A percentile compares a stretch with the other conserved stretches of the same genome.
Conservation (phyloP, 2,888 invertebrate genomes). For the Allygus modestus region DNA sequence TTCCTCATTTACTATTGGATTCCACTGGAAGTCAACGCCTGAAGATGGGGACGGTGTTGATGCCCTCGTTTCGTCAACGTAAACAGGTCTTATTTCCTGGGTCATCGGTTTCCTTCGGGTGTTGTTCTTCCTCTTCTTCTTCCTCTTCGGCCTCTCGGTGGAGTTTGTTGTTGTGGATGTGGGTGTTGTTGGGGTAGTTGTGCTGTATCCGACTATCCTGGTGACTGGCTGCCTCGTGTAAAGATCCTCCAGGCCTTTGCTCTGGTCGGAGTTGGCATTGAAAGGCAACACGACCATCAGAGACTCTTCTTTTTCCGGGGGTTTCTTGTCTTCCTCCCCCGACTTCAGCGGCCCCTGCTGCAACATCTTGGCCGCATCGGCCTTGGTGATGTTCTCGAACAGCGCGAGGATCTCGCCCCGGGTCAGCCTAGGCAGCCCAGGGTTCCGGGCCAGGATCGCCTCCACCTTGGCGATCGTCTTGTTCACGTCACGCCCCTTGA, state of each 20-base stretch:
- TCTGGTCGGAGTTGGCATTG: conserved; percentile 77
- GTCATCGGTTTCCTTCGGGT: conserved; percentile 60
- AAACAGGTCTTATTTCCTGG: conserved; percentile 67
- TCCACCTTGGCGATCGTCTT: conserved; percentile 84
- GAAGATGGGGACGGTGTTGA: conserved; percentile 46
- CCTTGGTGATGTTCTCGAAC: conserved; percentile 80
- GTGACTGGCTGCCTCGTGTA: conserved; percentile 82
- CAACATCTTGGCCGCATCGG: conserved; percentile 59
- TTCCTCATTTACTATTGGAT: conserved; percentile 39
- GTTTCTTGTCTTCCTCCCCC: conserved; percentile 70
- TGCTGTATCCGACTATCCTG: conserved; percentile 60
- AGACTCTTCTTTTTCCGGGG: conserved; percentile 76
- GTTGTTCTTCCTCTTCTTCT: conserved; percentile 66
- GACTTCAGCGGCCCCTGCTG: conserved; percentile 49
- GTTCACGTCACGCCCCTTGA: conserved; percentile 75
- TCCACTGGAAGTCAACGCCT: conserved; percentile 33
- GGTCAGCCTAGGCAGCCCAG: conserved; percentile 80
- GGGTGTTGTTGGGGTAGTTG: conserved; percentile 39
- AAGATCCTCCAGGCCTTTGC: conserved; percentile 77
- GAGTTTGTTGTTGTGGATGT: conserved; percentile 49
- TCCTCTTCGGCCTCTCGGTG: conserved; percentile 64
- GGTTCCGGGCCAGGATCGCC: conserved; percentile 79
- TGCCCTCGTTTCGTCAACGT: conserved; percentile 68
- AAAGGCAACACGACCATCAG: conserved; percentile 84
- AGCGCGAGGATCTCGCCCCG: conserved; percentile 83